phyloP scores from a whole-genome alignment of 1,140 invertebrate genomes.

The Orius insidiosus region DNA sequence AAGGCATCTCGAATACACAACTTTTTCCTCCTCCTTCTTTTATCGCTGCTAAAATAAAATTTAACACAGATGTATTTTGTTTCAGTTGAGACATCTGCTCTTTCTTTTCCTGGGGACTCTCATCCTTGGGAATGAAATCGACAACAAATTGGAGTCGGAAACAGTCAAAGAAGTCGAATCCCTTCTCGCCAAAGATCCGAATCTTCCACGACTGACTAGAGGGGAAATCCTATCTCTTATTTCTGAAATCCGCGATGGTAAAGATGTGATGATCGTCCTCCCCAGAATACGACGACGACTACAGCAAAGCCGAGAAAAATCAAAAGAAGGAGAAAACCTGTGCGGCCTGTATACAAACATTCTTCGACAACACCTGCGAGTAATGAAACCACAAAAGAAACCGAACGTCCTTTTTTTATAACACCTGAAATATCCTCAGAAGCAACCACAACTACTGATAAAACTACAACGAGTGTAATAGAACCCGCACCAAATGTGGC shows the following conservation, averaged over 20 bases:
- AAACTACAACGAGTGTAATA: too few species aligned
- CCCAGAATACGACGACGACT: conserved; percentile 1
- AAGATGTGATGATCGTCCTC: conserved; percentile 12
- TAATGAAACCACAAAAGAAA: conserved; percentile 2
- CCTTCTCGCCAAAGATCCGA: conserved; percentile 33
- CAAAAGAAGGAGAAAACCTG: conserved; percentile 7
- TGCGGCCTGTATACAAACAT: conserved; percentile 17
- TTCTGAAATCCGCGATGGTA: conserved; percentile 20
- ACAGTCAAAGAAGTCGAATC: conserved; percentile 28
- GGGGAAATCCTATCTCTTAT: conserved; percentile 38
- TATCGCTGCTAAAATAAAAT: too few species aligned
- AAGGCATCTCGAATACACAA: too few species aligned
- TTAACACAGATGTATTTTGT: too few species aligned
- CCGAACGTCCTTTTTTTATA: background rate
- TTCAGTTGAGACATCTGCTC: too few species aligned
- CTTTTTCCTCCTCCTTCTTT: too few species aligned
- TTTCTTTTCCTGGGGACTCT: too few species aligned
- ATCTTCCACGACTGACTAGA: conserved; percentile 34
- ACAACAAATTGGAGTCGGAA: too few species aligned
- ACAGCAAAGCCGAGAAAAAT: conserved; percentile 8
- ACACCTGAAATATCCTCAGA: background rate
- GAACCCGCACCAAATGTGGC: background rate
- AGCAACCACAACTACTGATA: background rate
- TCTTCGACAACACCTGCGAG: conserved; percentile 13
- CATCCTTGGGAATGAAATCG: too few species aligned